Percentiles rank a stretch among this genome's conserved stretches.
These are phyloP conservation scores for Mycteria americana DNA, from an alignment of 2,797 vertebrate genomes.

Conservation along the genomic window DNA sequence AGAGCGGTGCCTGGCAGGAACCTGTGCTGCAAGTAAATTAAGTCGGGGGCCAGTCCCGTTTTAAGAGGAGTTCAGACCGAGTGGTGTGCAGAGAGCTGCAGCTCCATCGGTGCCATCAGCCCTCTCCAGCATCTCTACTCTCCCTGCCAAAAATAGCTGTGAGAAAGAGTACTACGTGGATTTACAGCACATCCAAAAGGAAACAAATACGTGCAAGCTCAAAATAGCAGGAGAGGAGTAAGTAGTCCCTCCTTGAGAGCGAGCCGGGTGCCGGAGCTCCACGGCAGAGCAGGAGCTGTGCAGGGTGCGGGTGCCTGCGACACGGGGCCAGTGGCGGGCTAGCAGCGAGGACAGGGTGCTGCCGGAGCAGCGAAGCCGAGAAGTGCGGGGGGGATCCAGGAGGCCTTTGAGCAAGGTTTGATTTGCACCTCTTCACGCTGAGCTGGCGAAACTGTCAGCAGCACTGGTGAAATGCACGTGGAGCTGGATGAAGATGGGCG, in stretches of 20 bases:
- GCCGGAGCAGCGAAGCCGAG: neutral
- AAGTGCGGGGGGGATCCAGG: neutral
- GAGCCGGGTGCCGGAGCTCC: neutral
- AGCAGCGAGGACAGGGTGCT: neutral
- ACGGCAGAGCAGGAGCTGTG: neutral
- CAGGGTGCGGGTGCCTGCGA: too few relatives aligned
- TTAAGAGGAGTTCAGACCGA: neutral
- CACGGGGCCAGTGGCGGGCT: neutral
- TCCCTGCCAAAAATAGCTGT: neutral
- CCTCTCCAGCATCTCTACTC: neutral
- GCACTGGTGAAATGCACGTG: accelerated
- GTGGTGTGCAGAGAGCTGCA: accelerated
- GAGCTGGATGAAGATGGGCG: accelerated
- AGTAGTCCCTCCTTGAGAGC: neutral
- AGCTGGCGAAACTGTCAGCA: accelerated
- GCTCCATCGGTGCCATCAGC: neutral
- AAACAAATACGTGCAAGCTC: neutral
- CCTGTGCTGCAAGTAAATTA: neutral
- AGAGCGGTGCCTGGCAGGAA: neutral
- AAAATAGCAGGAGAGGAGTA: too few relatives aligned
- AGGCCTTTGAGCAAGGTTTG: neutral
- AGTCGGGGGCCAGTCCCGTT: neutral
- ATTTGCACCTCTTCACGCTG: accelerated
- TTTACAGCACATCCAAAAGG: neutral
- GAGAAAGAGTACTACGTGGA: accelerated